A percentile compares a stretch with the other conserved stretches of the same genome.
phyloP scores from a whole-genome alignment of 2,888 invertebrate genomes.

The Conomelus anceps region DNA sequence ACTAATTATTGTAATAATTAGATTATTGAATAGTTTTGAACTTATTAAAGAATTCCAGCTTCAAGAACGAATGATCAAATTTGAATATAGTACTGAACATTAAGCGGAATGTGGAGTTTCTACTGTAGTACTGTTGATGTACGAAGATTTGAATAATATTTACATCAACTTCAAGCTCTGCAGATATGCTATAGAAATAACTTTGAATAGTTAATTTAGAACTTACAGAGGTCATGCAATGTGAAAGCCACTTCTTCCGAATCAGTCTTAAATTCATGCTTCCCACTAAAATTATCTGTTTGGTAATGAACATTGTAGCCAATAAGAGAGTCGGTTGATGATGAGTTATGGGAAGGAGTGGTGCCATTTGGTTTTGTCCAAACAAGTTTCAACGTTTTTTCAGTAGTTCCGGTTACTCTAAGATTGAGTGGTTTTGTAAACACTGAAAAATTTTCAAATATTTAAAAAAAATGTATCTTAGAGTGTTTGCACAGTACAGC shows the following conservation, averaged over 20 bases:
- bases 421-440: neutral
- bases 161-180: too few relatives aligned
- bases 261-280: neutral
- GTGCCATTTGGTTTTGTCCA: neutral
- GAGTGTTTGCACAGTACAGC: too few relatives aligned
- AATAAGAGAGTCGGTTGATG: neutral
- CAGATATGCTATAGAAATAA: too few relatives aligned
- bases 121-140: too few relatives aligned
- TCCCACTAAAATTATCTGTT: neutral
- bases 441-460: neutral
- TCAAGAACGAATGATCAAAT: too few relatives aligned
- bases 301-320: neutral
- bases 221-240: neutral
- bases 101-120: too few relatives aligned
- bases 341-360: neutral
- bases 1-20: too few relatives aligned
- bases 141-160: too few relatives aligned
- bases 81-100: too few relatives aligned
- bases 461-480: neutral
- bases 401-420: neutral
- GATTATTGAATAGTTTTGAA: too few relatives aligned
- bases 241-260: neutral
- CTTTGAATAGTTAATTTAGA: neutral
- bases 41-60: too few relatives aligned
- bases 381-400: neutral